These are phyloP conservation scores for Siniperca chuatsi DNA, from an alignment of 2,113 vertebrate species.

Conservation along the genomic window DNA sequence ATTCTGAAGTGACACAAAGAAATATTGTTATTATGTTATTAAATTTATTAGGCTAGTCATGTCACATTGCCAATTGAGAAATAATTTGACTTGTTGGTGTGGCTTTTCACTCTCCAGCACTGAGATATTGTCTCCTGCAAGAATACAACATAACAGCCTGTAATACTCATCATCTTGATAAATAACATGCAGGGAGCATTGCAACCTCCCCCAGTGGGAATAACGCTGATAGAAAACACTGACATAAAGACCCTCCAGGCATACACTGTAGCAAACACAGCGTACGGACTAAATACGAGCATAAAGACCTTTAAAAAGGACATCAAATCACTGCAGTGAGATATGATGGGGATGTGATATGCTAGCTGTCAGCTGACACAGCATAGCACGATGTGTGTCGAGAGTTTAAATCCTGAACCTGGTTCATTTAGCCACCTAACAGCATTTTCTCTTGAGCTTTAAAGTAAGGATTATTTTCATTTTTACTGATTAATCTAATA, in stretches of 20 bases:
- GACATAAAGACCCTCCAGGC: neutral
- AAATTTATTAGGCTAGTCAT: neutral
- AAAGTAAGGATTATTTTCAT: neutral
- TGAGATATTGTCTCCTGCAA: neutral
- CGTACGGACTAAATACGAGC: neutral
- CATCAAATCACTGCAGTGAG: constrained; percentile 5
- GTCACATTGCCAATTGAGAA: neutral
- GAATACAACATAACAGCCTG: constrained; percentile 4
- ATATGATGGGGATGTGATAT: neutral
- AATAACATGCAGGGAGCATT: neutral
- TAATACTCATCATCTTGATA: constrained; percentile 13
- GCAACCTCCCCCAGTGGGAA: neutral
- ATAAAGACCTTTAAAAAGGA: neutral
- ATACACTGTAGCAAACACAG: neutral
- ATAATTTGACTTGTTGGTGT: neutral
- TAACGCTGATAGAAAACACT: neutral
- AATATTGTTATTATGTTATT: neutral
- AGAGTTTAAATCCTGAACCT: neutral
- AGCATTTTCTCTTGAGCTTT: neutral
- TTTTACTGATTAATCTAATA: neutral
- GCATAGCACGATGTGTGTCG: neutral
- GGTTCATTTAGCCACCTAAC: neutral
- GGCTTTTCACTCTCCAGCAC: neutral
- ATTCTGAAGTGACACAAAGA: neutral
- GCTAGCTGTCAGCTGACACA: constrained; percentile 11